Evolutionary conservation across 2,797 vertebrate species (phyloP).

Genomic region (Helicolenus hilgendorfi): DNA sequence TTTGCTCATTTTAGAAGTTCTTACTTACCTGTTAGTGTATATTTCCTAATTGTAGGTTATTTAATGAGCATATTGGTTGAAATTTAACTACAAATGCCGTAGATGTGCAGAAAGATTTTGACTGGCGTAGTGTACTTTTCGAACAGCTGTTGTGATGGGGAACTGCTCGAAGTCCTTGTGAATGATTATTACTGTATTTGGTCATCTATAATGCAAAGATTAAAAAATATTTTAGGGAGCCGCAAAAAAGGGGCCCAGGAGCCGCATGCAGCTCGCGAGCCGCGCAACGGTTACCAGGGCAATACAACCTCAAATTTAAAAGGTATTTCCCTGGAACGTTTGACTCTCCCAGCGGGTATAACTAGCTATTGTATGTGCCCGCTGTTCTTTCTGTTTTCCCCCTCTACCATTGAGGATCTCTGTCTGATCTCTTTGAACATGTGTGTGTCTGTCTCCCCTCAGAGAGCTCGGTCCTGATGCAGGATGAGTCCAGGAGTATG

Average conservation of each 20-base stretch:
- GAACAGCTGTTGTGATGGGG: slow-evolving; percentile 64
- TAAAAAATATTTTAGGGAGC: slow-evolving; percentile 90
- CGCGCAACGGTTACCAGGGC: slow-evolving; percentile 88
- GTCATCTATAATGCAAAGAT: slow-evolving; percentile 87
- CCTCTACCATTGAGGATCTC: slow-evolving; percentile 39
- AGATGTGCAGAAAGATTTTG: slow-evolving; percentile 27
- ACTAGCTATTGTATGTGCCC: slow-evolving; percentile 72
- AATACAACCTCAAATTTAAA: slow-evolving; percentile 88
- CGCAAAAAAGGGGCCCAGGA: slow-evolving; percentile 91
- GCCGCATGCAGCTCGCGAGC: slow-evolving; percentile 87
- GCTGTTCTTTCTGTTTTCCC: slow-evolving; percentile 77
- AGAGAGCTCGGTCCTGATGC: slow-evolving; percentile 94
- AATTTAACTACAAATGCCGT: not conserved
- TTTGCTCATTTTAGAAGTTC: not conserved
- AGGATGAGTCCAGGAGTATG: slow-evolving; percentile 92
- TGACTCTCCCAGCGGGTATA: slow-evolving; percentile 81
- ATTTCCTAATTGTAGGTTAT: not conserved
- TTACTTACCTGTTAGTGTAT: not conserved
- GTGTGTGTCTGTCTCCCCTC: slow-evolving; percentile 45
- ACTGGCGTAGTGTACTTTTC: slow-evolving; percentile 56
- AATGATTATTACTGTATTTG: slow-evolving; percentile 83
- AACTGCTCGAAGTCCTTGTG: slow-evolving; percentile 77
- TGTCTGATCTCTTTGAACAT: slow-evolving; percentile 41
- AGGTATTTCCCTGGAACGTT: slow-evolving; percentile 86
- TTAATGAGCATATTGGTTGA: slow-evolving; percentile 35